Percentiles rank a stretch among this genome's conserved stretches.
These are phyloP conservation scores for Caenorhabditis tropicalis DNA, from an alignment of 1,140 invertebrate genomes.

Conservation along the genomic window DNA sequence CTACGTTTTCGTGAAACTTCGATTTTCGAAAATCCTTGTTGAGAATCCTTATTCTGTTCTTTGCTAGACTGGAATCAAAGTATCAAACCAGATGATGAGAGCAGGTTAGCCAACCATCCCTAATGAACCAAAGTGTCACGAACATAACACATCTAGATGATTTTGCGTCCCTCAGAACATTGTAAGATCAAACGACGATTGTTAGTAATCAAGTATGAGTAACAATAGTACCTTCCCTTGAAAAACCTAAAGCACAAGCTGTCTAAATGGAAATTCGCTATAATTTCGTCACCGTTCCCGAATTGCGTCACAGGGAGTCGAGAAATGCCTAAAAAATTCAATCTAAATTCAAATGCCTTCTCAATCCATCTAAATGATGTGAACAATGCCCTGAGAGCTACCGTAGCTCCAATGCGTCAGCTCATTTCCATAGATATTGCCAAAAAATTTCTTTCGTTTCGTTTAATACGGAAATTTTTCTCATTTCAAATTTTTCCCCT, in stretches of 20 bases:
- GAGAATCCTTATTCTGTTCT: not conserved
- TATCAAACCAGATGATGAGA: not conserved
- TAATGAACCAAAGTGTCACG: not conserved
- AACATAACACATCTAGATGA: not conserved
- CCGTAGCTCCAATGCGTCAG: not conserved
- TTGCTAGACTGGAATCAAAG: not conserved
- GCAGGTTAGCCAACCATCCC: not conserved
- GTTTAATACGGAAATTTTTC: not conserved
- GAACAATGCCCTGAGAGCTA: not conserved
- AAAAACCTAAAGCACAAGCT: not conserved
- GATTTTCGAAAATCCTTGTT: not conserved
- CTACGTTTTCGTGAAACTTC: not conserved
- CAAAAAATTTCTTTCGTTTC: not conserved
- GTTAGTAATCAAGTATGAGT: too few relatives aligned
- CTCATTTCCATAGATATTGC: not conserved
- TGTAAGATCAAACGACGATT: too few relatives aligned
- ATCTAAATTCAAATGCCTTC: conserved; percentile 34
- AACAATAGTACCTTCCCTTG: too few relatives aligned
- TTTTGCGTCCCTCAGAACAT: too few relatives aligned
- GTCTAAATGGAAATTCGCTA: not conserved
- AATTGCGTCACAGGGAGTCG: not conserved
- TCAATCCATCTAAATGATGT: not conserved
- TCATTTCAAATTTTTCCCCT: not conserved
- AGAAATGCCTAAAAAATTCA: not conserved
- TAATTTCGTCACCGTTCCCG: not conserved